These are phyloP conservation scores for Mizuhopecten yessoensis DNA, from an alignment of 1,140 invertebrate genomes.

Conservation along the genomic window DNA sequence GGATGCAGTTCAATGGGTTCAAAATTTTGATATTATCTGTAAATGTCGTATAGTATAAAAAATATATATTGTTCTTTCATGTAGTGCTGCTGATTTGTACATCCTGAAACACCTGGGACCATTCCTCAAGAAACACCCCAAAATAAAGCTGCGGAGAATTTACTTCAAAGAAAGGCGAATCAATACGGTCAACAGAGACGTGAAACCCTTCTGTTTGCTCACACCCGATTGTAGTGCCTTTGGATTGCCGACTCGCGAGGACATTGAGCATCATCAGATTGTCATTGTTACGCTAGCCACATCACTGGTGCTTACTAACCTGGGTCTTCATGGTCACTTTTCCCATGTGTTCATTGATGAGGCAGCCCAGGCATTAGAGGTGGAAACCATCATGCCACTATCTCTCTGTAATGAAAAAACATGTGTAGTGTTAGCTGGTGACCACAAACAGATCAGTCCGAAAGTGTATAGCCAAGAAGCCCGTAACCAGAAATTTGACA, in stretches of 20 bases:
- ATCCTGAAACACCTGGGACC: conserved; percentile 90
- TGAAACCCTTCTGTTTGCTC: conserved; percentile 90
- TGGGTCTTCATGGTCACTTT: conserved; percentile 72
- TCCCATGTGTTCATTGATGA: conserved; percentile 81
- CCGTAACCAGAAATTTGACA: conserved; percentile 73
- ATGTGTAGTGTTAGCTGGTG: conserved; percentile 79
- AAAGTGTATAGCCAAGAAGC: conserved; percentile 79
- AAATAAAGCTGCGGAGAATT: conserved; percentile 84
- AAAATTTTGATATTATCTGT: too few species aligned
- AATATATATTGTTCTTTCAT: conserved; percentile 63
- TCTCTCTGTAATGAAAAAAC: conserved; percentile 76
- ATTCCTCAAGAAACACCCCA: conserved; percentile 67
- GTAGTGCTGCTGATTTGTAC: conserved; percentile 86
- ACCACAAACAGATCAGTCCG: conserved; percentile 78
- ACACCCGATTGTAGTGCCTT: conserved; percentile 85
- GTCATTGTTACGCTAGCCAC: conserved; percentile 92
- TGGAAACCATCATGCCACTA: conserved; percentile 77
- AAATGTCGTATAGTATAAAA: too few species aligned
- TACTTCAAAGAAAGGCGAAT: conserved; percentile 92
- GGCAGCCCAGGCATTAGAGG: conserved; percentile 79
- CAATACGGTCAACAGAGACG: conserved; percentile 88
- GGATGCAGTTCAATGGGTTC: too few species aligned
- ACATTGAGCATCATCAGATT: conserved; percentile 88
- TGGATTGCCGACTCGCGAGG: conserved; percentile 88
- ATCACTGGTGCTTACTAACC: conserved; percentile 83